A percentile compares a stretch with the other conserved stretches of the same genome.
These are phyloP conservation scores for Drosophila chauvacae DNA, from an alignment of 1,140 invertebrate species.

Conservation along the genomic window DNA sequence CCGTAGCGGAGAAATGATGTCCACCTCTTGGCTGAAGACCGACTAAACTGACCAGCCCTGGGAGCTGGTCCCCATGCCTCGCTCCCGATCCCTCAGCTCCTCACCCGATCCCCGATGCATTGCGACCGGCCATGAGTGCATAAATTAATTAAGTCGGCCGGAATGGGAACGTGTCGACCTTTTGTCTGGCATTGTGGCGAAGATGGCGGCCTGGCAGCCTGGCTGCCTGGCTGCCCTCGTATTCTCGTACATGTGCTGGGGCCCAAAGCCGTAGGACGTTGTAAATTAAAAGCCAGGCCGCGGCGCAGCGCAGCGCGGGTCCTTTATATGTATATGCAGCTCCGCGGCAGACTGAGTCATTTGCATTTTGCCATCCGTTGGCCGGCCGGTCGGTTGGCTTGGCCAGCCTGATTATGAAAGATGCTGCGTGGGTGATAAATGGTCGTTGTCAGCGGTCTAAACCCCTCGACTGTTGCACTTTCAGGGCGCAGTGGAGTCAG, in stretches of 20 bases:
- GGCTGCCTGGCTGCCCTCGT: constrained; percentile 1
- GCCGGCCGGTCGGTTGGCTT: constrained; percentile 10
- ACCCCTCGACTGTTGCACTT: constrained; percentile 69
- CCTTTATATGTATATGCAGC: constrained; percentile 70
- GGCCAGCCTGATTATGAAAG: constrained; percentile 83
- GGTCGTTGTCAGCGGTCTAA: constrained; percentile 63
- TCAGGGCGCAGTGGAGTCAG: constrained; percentile 29
- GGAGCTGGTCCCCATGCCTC: constrained; percentile 1
- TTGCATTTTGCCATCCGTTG: constrained; percentile 73
- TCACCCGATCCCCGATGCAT: constrained; percentile 48
- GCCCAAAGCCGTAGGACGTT: constrained; percentile 69
- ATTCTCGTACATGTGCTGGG: constrained; percentile 15
- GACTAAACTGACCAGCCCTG: constrained; percentile 53
- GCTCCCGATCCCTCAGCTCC: neutral
- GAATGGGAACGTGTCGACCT: constrained; percentile 84
- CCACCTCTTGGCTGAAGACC: constrained; percentile 58
- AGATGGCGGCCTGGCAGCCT: constrained; percentile 65
- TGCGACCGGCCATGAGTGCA: constrained; percentile 76
- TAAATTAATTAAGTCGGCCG: constrained; percentile 84
- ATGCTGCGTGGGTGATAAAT: constrained; percentile 85
- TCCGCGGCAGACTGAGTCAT: constrained; percentile 69
- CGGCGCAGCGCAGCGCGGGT: constrained; percentile 46
- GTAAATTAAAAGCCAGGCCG: constrained; percentile 82
- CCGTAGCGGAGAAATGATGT: constrained; percentile 60
- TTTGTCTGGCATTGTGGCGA: constrained; percentile 79